These are phyloP conservation scores for Gopherus evgoodei DNA, from an alignment of 2,113 vertebrate genomes.

Conservation along the genomic window DNA sequence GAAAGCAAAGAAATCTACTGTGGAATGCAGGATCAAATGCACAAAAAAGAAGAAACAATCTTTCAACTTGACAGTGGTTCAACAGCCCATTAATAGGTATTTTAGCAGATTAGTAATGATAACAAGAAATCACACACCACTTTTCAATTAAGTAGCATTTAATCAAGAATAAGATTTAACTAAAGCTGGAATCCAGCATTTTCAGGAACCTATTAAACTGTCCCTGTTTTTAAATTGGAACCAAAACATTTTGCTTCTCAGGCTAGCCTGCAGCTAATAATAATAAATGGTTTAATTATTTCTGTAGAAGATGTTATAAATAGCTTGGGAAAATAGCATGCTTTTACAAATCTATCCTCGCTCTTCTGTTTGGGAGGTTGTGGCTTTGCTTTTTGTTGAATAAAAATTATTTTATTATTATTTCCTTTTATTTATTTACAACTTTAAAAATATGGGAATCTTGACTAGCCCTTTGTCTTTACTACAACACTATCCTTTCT, in stretches of 20 bases:
- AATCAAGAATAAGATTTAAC: constrained; percentile 14
- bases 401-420: neutral
- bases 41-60: neutral
- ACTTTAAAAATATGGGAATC: neutral
- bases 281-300: neutral
- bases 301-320: neutral
- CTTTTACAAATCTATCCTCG: neutral
- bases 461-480: neutral
- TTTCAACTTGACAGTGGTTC: constrained; percentile 8
- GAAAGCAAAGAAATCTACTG: constrained; percentile 22
- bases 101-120: constrained; percentile 30
- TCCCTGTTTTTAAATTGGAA: neutral
- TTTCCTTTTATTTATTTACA: neutral
- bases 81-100: constrained; percentile 34
- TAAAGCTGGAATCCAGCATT: neutral
- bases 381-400: neutral
- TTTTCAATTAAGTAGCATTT: constrained; percentile 39
- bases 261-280: neutral
- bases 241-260: neutral
- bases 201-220: neutral
- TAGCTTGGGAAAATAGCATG: neutral
- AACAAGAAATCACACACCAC: neutral
- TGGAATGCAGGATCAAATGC: neutral
- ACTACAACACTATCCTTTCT: fast-evolving
- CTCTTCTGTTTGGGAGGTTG: neutral